phyloP scores from a whole-genome alignment of 2,113 vertebrate genomes.

The Anoplopoma fimbria region DNA sequence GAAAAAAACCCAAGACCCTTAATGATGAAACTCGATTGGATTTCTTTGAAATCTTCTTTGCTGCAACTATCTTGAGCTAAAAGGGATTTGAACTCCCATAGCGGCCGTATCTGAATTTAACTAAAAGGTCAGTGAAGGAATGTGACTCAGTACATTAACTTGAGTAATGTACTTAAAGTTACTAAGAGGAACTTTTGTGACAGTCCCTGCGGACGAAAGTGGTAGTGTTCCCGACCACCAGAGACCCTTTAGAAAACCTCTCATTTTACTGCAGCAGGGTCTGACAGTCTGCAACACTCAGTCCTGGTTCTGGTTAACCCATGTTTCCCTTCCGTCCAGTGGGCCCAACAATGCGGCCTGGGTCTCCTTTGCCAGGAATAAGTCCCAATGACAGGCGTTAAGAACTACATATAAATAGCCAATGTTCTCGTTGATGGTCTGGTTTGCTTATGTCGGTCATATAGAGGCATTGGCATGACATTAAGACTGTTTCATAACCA shows the following conservation, averaged over 20 bases:
- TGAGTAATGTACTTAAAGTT: background rate
- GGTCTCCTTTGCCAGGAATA: too few species aligned
- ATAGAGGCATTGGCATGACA: background rate
- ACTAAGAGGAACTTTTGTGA: background rate
- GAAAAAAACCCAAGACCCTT: background rate
- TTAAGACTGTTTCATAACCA: background rate
- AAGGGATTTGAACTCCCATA: background rate
- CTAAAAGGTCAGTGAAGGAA: background rate
- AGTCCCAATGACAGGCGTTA: background rate
- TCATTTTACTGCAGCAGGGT: background rate
- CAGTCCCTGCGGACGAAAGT: too few species aligned
- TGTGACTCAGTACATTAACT: background rate
- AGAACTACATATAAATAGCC: background rate
- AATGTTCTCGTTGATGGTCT: background rate
- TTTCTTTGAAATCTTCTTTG: background rate
- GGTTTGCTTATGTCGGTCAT: background rate
- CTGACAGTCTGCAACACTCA: too few species aligned
- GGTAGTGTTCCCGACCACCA: background rate
- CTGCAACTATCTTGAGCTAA: background rate
- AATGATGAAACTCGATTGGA: conserved; percentile 3
- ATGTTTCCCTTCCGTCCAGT: too few species aligned
- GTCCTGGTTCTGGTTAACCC: too few species aligned
- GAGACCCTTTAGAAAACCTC: background rate
- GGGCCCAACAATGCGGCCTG: too few species aligned
- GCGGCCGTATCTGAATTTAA: background rate